Evolutionary conservation across 1,140 invertebrate species (phyloP).

Genomic region (Lordiphosa collinella): DNA sequence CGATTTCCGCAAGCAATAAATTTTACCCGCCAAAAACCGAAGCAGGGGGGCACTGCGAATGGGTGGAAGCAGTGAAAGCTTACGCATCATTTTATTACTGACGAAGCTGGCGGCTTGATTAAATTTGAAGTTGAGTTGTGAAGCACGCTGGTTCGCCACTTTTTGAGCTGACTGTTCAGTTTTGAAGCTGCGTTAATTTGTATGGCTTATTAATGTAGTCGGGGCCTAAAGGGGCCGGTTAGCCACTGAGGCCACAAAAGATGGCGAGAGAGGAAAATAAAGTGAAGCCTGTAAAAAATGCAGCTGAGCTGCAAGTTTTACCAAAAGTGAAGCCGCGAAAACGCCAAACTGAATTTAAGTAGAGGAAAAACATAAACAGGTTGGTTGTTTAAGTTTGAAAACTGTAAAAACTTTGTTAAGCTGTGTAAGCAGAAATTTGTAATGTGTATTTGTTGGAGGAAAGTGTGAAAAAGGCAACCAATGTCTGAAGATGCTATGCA

Average conservation of each 20-base stretch:
- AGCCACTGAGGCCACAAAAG: slow-evolving; percentile 25
- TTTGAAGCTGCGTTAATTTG: slow-evolving; percentile 52
- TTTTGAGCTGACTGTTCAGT: slow-evolving; percentile 17
- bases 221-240: slow-evolving; percentile 20
- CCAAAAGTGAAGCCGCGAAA: slow-evolving; percentile 29
- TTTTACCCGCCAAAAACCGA: slow-evolving; percentile 39
- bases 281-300: slow-evolving; percentile 10
- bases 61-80: slow-evolving; percentile 9
- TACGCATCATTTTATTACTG: slow-evolving; percentile 4
- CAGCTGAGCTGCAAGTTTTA: slow-evolving; percentile 47
- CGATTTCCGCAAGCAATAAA: slow-evolving; percentile 75
- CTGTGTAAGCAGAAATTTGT: too few relatives aligned
- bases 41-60: not conserved
- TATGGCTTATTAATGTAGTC: slow-evolving; percentile 57
- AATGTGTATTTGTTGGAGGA: too few relatives aligned
- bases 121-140: slow-evolving; percentile 52
- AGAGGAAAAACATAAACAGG: too few relatives aligned
- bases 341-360: slow-evolving; percentile 10
- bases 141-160: slow-evolving; percentile 17
- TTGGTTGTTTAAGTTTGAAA: too few relatives aligned
- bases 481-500: too few relatives aligned
- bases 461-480: too few relatives aligned
- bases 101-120: not conserved
- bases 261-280: slow-evolving; percentile 3
- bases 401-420: too few relatives aligned